Percentiles rank a stretch among this genome's conserved stretches.
Evolutionary conservation across 2,888 invertebrate genomes (phyloP).

Genomic region (Eucera pruinosa): DNA sequence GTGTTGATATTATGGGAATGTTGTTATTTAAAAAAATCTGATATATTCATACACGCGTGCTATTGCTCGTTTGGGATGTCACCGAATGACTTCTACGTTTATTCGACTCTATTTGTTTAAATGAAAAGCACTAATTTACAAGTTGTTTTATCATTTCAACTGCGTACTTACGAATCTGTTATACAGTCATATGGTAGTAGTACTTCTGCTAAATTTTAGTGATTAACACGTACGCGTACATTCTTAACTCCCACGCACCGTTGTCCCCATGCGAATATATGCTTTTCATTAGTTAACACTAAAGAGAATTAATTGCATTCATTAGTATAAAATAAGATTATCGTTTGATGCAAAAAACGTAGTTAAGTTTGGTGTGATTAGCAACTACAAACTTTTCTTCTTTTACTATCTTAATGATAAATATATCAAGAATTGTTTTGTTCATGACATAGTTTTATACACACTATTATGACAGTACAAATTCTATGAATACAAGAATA

Average conservation of each 20-base stretch:
- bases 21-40: slow-evolving; percentile 10
- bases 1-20: slow-evolving; percentile 16
- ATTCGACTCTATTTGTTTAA: slow-evolving; percentile 44
- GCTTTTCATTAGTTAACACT: slow-evolving; percentile 33
- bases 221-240: slow-evolving; percentile 62
- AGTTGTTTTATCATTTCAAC: slow-evolving; percentile 4
- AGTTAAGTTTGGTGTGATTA: background rate
- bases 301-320: slow-evolving; percentile 15
- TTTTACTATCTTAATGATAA: background rate
- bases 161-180: background rate
- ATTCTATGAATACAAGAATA: background rate
- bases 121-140: slow-evolving; percentile 16
- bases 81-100: slow-evolving; percentile 68
- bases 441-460: slow-evolving; percentile 3
- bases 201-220: slow-evolving; percentile 52
- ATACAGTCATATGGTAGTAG: slow-evolving; percentile 15
- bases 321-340: background rate
- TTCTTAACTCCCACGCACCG: slow-evolving; percentile 77
- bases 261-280: slow-evolving; percentile 53
- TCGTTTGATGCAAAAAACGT: background rate
- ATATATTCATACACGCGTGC: slow-evolving; percentile 50
- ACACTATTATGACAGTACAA: slow-evolving; percentile 14
- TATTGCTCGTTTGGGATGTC: slow-evolving; percentile 67
- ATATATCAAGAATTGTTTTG: slow-evolving; percentile 4
- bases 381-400: background rate